Conservation (phyloP, 2,113 vertebrate species). For the Ellobius talpinus region DNA sequence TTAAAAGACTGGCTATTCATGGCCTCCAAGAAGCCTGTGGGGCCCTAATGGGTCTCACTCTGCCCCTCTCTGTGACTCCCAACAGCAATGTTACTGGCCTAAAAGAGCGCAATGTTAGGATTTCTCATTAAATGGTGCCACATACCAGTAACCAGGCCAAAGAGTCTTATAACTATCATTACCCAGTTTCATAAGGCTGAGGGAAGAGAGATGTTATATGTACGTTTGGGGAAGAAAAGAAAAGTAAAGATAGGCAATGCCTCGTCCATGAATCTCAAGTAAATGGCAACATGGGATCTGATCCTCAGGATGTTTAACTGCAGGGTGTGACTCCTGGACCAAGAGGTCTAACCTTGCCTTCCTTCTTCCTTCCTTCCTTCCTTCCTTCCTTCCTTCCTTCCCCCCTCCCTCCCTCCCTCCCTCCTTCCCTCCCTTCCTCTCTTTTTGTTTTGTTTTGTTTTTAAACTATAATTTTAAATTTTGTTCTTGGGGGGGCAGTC, state of each 20-base stretch:
- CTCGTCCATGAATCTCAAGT: neutral
- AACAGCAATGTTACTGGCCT: neutral
- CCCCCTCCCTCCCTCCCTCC: accelerated
- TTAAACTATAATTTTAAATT: too few relatives aligned
- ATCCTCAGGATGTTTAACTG: neutral
- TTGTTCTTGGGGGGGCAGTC: too few relatives aligned
- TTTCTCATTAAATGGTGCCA: neutral
- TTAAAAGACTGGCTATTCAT: slow-evolving; percentile 50
- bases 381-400: accelerated
- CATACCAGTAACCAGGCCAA: neutral
- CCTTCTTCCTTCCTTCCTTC: accelerated
- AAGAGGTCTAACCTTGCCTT: neutral
- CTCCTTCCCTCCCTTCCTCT: accelerated
- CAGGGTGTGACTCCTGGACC: neutral
- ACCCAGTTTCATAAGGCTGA: neutral
- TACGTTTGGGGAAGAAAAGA: neutral
- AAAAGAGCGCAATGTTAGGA: neutral
- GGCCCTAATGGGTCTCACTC: neutral
- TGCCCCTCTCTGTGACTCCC: neutral
- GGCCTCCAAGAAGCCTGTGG: slow-evolving; percentile 2
- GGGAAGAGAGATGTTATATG: neutral
- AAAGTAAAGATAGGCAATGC: neutral
- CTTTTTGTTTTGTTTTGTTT: too few relatives aligned
- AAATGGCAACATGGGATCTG: neutral
- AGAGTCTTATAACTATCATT: neutral